Conservation (phyloP, 2,888 invertebrate species). For the Sisyra terminalis region DNA sequence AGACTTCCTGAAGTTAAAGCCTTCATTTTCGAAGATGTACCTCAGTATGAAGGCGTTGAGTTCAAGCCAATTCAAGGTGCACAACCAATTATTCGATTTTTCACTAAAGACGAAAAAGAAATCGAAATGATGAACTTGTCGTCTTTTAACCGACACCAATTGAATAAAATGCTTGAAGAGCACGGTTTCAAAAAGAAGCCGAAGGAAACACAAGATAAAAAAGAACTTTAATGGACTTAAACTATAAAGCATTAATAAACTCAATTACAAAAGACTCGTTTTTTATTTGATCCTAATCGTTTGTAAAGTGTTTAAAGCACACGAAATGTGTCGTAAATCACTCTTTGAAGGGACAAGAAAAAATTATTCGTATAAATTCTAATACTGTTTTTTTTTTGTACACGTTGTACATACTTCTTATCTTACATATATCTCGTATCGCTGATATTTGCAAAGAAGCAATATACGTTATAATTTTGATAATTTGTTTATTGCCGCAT, state of each 20-base stretch:
- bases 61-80: slow-evolving; percentile 52
- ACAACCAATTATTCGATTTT: slow-evolving; percentile 42
- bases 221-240: background rate
- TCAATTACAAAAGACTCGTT: slow-evolving; percentile 10
- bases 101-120: slow-evolving; percentile 37
- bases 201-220: slow-evolving; percentile 29
- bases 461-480: no score
- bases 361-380: no score
- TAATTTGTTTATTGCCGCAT: no score
- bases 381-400: no score
- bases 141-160: slow-evolving; percentile 39
- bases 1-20: slow-evolving; percentile 45
- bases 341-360: no score
- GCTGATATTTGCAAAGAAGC: no score
- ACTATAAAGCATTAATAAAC: background rate
- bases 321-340: no score
- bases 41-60: slow-evolving; percentile 38
- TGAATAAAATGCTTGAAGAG: slow-evolving; percentile 42
- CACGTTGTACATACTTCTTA: no score
- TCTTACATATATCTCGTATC: no score
- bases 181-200: slow-evolving; percentile 38
- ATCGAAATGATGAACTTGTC: slow-evolving; percentile 44
- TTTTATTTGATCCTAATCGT: no score
- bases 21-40: slow-evolving; percentile 52
- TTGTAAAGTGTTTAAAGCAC: no score